A percentile compares a stretch with the other conserved stretches of the same genome.
These are phyloP conservation scores for Hephaestus fuliginosus DNA, from an alignment of 2,797 vertebrate species.

Conservation along the genomic window DNA sequence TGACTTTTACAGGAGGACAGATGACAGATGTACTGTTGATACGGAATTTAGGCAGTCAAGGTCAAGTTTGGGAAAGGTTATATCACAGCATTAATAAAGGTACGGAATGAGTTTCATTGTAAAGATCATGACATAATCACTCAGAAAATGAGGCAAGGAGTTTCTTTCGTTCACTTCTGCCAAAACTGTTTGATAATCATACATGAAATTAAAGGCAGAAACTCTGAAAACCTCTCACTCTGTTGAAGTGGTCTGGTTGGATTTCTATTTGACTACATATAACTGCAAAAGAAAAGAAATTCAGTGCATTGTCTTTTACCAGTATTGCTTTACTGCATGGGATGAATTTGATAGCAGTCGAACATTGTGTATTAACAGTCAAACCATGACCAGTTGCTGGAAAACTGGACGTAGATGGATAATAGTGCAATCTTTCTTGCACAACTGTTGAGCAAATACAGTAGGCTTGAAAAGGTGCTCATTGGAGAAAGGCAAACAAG, in stretches of 20 bases:
- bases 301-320: slow-evolving; percentile 21
- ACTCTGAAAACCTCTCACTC: slow-evolving; percentile 32
- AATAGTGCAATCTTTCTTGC: slow-evolving; percentile 55
- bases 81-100: slow-evolving; percentile 21
- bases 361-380: slow-evolving; percentile 28
- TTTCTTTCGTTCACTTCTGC: slow-evolving; percentile 32
- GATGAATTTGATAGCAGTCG: slow-evolving; percentile 32
- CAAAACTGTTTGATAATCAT: slow-evolving; percentile 22
- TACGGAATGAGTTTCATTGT: slow-evolving; percentile 10
- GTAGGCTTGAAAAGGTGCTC: slow-evolving; percentile 51
- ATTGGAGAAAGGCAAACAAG: slow-evolving; percentile 66
- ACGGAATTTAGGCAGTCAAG: slow-evolving; percentile 22
- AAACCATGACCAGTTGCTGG: slow-evolving; percentile 35
- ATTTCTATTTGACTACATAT: slow-evolving; percentile 19
- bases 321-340: slow-evolving; percentile 28
- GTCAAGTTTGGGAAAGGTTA: slow-evolving; percentile 23
- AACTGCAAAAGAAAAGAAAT: neutral
- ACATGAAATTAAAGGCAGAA: slow-evolving; percentile 44
- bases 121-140: slow-evolving; percentile 20
- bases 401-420: slow-evolving; percentile 24
- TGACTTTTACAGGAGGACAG: slow-evolving; percentile 17
- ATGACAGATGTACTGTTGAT: slow-evolving; percentile 4
- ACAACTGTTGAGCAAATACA: slow-evolving; percentile 58
- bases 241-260: slow-evolving; percentile 4
- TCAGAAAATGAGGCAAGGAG: slow-evolving; percentile 5